Percentiles rank a stretch among this genome's conserved stretches.
These are phyloP conservation scores for Sinosuthora webbiana DNA, from an alignment of 2,113 vertebrate genomes.

Conservation along the genomic window DNA sequence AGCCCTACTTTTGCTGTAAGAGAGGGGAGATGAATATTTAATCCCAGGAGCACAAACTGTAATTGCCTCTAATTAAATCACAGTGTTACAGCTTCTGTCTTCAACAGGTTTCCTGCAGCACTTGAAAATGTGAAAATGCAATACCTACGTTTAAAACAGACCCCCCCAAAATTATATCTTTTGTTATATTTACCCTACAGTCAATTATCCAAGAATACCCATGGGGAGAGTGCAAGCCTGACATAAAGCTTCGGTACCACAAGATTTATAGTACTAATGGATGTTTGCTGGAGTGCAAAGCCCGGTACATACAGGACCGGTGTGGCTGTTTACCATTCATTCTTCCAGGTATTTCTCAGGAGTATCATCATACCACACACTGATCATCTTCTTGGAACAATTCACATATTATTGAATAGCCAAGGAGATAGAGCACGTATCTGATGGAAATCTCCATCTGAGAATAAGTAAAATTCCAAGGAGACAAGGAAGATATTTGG, in stretches of 20 bases:
- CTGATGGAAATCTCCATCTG: background rate
- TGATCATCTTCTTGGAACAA: background rate
- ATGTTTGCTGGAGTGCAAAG: slow-evolving; percentile 78
- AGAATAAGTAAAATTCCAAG: background rate
- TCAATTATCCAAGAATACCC: slow-evolving; percentile 77
- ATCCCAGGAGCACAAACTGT: background rate
- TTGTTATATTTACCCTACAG: slow-evolving; percentile 50
- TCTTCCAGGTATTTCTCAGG: slow-evolving; percentile 73
- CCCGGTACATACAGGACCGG: slow-evolving; percentile 57
- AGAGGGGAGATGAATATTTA: background rate
- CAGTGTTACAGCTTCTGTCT: background rate
- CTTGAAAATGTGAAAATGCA: background rate
- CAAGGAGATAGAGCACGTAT: background rate
- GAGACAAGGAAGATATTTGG: background rate
- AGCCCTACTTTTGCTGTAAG: background rate
- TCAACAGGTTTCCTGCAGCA: background rate
- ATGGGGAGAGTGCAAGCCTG: slow-evolving; percentile 80
- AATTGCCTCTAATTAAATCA: background rate
- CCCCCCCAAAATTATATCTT: background rate
- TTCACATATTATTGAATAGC: background rate
- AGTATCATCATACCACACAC: background rate
- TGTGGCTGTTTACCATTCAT: slow-evolving; percentile 77
- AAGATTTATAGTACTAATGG: slow-evolving; percentile 71
- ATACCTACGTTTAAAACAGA: background rate
- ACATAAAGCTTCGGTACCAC: slow-evolving; percentile 59